Percentiles rank a stretch among this genome's conserved stretches.
phyloP scores from a whole-genome alignment of 1,140 invertebrate species.

The Colletes gigas region DNA sequence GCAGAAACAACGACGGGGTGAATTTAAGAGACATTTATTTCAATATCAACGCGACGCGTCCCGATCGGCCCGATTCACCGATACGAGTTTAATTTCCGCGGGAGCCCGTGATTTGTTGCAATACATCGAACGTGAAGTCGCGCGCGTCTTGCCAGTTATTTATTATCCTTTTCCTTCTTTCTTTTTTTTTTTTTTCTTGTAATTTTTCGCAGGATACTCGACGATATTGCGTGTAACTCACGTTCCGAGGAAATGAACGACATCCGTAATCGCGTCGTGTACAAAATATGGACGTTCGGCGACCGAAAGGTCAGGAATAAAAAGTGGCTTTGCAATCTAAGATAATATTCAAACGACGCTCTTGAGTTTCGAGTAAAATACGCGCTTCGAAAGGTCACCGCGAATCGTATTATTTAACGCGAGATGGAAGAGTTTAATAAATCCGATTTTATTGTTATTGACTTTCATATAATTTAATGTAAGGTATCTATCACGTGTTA shows the following conservation, averaged over 20 bases:
- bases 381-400: too few relatives aligned
- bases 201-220: conserved; percentile 18
- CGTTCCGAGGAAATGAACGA: conserved; percentile 10
- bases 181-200: background rate
- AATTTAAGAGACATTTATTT: conserved; percentile 7
- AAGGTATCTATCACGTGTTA: too few relatives aligned
- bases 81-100: conserved; percentile 28
- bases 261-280: background rate
- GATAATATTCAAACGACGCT: too few relatives aligned
- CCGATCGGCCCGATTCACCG: conserved; percentile 2
- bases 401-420: too few relatives aligned
- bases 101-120: conserved; percentile 5
- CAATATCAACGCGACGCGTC: conserved; percentile 18
- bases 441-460: too few relatives aligned
- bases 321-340: too few relatives aligned
- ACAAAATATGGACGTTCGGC: background rate
- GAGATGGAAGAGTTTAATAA: too few relatives aligned
- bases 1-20: background rate
- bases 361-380: too few relatives aligned
- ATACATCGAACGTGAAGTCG: conserved; percentile 20
- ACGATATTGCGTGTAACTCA: conserved; percentile 35
- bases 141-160: conserved; percentile 16
- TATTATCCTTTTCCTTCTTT: conserved; percentile 16
- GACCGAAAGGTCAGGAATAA: background rate
- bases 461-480: too few relatives aligned